Base-by-base conservation (phyloP, 2,113 vertebrate species). In the Chaetodon trifascialis region DNA sequence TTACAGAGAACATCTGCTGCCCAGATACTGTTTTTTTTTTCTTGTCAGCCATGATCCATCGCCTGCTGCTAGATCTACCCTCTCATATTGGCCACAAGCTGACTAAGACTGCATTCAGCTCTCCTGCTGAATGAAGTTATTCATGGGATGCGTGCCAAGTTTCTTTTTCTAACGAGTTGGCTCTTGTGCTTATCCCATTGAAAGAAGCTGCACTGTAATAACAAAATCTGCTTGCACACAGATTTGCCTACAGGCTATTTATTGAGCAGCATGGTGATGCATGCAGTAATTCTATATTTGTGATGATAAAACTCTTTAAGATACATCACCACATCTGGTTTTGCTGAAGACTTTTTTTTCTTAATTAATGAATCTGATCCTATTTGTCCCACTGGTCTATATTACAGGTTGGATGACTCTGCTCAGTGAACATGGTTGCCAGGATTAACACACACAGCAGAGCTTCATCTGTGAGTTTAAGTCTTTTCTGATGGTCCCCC, bases 41-140 rank as follows among this genome's bases (percentile, higher is more conserved):
- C 54, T 66, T 72, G 30, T 58, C 54, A 52, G 63, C 63, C 40
- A 40, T 75, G 71, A 51, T 47, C 40, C 8, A 25, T 72, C 62
- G 51, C 56, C 59, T 36, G 23, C 51, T 79, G 36, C 11, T 49
- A 72, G 80, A 89, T 86, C 86, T 77, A 88, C 88, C 34, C 30
- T 68, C 60, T 52, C 19, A 4, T 47, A 62, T 21, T 66, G 72
- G 64, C 82, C 19, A 51, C 51, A 23, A 12, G 70, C 73, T 60
- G 80, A 66, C 51, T 38, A 60, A 65, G 76, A 73, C 72, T 68
- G 46, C 54, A 51, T 78, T 73, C 17, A 56, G 59, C 40, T 51
- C 16, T 64, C 21, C 54, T 58, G 44, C 68, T 55, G 30, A 89
- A 76, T 83, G 19, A 68, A 80, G 58, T 76, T 59, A 46, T 82